phyloP scores from a whole-genome alignment of 2,797 vertebrate species.

The Enteromius trimaculatus region DNA sequence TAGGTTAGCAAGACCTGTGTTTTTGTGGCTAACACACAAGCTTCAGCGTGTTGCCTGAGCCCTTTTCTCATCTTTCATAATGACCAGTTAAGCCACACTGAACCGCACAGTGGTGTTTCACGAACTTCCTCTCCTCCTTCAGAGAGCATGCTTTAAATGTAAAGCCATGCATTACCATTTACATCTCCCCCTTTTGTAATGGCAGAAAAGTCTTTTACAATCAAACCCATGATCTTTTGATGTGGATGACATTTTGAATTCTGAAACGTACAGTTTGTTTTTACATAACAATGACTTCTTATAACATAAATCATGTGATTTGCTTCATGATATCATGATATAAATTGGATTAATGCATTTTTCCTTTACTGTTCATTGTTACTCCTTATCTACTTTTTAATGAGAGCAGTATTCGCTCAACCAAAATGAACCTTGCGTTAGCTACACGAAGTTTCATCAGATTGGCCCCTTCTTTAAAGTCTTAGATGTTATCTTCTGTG shows the following conservation, averaged over 20 bases:
- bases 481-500: conserved; percentile 4
- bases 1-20: conserved; percentile 9
- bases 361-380: background rate
- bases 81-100: conserved; percentile 47
- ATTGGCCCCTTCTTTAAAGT: background rate
- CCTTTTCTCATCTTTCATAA: conserved; percentile 53
- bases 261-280: background rate
- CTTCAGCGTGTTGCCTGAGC: conserved; percentile 48
- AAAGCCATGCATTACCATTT: background rate
- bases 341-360: background rate
- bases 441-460: background rate
- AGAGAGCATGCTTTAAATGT: background rate
- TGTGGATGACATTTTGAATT: background rate
- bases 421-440: background rate
- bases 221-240: background rate
- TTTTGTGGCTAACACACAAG: conserved; percentile 49
- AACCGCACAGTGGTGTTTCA: conserved; percentile 40
- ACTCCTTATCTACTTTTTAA: background rate
- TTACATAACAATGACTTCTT: background rate
- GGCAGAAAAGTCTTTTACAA: background rate
- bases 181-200: background rate
- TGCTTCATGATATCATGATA: background rate
- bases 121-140: conserved; percentile 6
- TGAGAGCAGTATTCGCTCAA: background rate
- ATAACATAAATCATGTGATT: background rate